Percentiles rank a stretch among this genome's conserved stretches.
phyloP scores from a whole-genome alignment of 2,797 vertebrate species.

The Meriones psammophilus region DNA sequence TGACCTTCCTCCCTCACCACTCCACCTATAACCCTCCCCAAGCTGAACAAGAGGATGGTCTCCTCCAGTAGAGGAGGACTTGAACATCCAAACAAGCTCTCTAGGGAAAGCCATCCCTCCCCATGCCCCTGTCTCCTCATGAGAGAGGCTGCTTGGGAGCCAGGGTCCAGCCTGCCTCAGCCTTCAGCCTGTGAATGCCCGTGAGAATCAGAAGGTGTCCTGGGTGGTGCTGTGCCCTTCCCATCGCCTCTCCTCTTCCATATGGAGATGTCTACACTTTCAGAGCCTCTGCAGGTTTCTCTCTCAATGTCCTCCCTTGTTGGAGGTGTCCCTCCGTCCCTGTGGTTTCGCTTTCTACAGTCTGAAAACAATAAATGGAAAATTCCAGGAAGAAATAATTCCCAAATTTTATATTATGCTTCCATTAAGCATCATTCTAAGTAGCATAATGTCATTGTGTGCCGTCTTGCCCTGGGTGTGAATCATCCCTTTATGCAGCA shows the following conservation, averaged over 20 bases:
- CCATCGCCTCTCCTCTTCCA: neutral
- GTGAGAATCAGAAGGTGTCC: neutral
- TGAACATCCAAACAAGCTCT: neutral
- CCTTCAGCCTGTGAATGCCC: fast-evolving
- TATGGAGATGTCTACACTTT: fast-evolving
- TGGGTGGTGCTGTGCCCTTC: neutral
- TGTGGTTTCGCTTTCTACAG: neutral
- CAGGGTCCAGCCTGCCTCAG: neutral
- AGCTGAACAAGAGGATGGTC: neutral
- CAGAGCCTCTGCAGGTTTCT: neutral
- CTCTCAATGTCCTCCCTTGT: neutral
- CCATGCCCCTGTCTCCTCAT: too few relatives aligned
- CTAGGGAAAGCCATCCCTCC: neutral
- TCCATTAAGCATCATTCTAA: neutral
- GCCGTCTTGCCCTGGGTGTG: neutral
- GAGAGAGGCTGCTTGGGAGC: neutral
- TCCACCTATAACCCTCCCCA: neutral
- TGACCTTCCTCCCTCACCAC: neutral
- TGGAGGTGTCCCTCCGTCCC: neutral
- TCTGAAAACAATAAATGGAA: neutral
- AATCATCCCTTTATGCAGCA: neutral
- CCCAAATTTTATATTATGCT: neutral
- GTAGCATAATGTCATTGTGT: neutral
- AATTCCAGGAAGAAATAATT: neutral
- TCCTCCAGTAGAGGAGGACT: neutral